Evolutionary conservation across 2,888 invertebrate species (phyloP).

Genomic region (Pollenia amentaria): DNA sequence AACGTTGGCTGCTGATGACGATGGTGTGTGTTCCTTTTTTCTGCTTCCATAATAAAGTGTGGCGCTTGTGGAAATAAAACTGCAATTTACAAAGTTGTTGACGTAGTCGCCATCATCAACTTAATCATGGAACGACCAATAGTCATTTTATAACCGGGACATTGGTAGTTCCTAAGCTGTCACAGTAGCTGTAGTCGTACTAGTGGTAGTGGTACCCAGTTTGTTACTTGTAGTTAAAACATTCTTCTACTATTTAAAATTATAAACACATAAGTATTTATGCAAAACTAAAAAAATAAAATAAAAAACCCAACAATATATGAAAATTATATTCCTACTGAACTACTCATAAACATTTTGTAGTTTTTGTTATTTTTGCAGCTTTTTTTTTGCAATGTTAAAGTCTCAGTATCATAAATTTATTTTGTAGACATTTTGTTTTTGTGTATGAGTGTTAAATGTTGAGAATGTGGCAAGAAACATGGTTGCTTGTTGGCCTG

Average conservation of each 20-base stretch:
- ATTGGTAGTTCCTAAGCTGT: slow-evolving; percentile 9
- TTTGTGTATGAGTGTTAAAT: slow-evolving; percentile 42
- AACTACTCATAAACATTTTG: slow-evolving; percentile 82
- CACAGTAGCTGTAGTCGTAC: slow-evolving; percentile 1
- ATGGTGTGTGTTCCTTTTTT: slow-evolving; percentile 63
- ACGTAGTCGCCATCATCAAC: slow-evolving; percentile 70
- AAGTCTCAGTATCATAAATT: slow-evolving; percentile 75
- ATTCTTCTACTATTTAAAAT: slow-evolving; percentile 41
- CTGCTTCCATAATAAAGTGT: slow-evolving; percentile 62
- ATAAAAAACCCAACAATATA: slow-evolving; percentile 77
- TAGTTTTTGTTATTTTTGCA: slow-evolving; percentile 37
- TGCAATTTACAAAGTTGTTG: slow-evolving; percentile 70
- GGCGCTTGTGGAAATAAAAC: slow-evolving; percentile 71
- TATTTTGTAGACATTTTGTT: slow-evolving; percentile 69
- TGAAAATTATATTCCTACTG: slow-evolving; percentile 81
- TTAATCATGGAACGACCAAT: slow-evolving; percentile 62
- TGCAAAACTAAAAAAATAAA: not conserved
- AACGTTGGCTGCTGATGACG: slow-evolving; percentile 42
- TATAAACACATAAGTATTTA: slow-evolving; percentile 45
- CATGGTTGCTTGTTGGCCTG: slow-evolving; percentile 37
- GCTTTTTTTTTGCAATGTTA: slow-evolving; percentile 73
- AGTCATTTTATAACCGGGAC: slow-evolving; percentile 50
- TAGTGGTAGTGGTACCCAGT: not conserved
- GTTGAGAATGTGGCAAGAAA: slow-evolving; percentile 51
- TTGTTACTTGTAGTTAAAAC: slow-evolving; percentile 16